Base-by-base conservation (phyloP, 2,113 vertebrate species). In the Aldabrachelys gigantea region DNA sequence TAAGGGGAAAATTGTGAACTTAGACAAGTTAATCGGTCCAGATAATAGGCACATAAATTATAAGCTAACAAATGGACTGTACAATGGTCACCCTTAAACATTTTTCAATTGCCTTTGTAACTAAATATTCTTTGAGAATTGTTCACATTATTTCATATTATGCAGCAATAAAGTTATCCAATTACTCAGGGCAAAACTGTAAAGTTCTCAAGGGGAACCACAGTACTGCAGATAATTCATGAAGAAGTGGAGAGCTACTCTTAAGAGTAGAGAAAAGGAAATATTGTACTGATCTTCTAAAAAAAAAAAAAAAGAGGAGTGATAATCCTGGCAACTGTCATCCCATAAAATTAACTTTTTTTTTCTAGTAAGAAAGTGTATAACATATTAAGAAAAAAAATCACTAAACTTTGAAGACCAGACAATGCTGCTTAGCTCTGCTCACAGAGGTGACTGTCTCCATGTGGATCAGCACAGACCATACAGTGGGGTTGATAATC, bases 401-500 rank as follows among this genome's bases (percentile, higher is more conserved):
- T 0, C 2, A 8, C 8, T 84, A n/a, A 11, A 85, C 19, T 27
- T 3, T 54, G 85, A 83, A 49, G 27, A 50, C 4, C 8, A 65
- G 5, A 24, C 8, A 59, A 16, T 25, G 27, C 10, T 25, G 38
- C 8, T 84, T 76, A 78, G 24, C 47, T 22, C 19, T 49, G 2
- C 1, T 1, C 7, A 5, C 19, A 38, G 19, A 24, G 3, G 2
- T 0, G 83, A 4, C 1, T 69, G 10, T 22, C 80, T 87, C 41
- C 14, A 83, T 22, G 17, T 25, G 8, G 10, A 25, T 10, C 50
- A 90, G 11, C 17, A 47, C 83, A 11, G 10, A 52, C 7, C 2
- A 69, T 79, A 10, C 31, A 92, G 24, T 14, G 21, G 16, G 7
- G 22, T 24, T 27, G 14, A 92, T 21, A 4, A 80, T 10, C 31